Base-by-base conservation (phyloP, 2,113 vertebrate species). In the Xenus cinereus region DNA sequence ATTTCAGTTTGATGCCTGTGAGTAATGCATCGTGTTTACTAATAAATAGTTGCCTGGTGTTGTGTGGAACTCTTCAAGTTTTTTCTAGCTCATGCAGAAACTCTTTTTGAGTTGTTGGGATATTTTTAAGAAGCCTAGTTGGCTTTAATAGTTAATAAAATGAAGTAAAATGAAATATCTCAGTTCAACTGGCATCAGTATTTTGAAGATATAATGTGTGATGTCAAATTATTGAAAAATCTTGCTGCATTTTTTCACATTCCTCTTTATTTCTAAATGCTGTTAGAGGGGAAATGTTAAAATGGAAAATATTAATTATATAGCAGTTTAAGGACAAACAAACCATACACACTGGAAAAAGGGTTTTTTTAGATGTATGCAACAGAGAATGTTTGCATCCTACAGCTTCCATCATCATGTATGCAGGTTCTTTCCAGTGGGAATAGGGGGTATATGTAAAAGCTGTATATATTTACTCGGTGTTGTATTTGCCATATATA, bases 1-100 rank as follows among this genome's bases (percentile, higher is more conserved):
- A 84, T 72, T 94, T 15, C 26, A 60, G n/a, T 87, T 89, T 82
- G n/a, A 79, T 71, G n/a, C 16, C 43, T 78, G 8, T 77, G 33
- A 24, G 89, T 63, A 54, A 78, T 78, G 24, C 46, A 53, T 50
- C 17, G 4, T 56, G 10, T 62, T 30, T 67, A 30, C 64, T 81
- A 63, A 66, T 50, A 78, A 82, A 57, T 67, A 33, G 15, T 68
- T 91, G 16, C 46, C 23, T 79, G 10, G 5, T 67, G 23, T 67
- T 35, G 64, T 2, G 2, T 19, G 19, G 51, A 82, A 72, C 45
- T 63, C 0, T 0, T 53, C 27, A 51, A 50, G 27, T 3, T 33
- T 87, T 89, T 84, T 90, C 18, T 67, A 78, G 48, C 32, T 84
- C n/a, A 22, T 45, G 13, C 20, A 59, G 64, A 75, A 67, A 71